Percentiles rank a stretch among this genome's conserved stretches.
Conservation (phyloP, 53 echinoderm and acorn worm species). For the Antedon mediterranea region DNA sequence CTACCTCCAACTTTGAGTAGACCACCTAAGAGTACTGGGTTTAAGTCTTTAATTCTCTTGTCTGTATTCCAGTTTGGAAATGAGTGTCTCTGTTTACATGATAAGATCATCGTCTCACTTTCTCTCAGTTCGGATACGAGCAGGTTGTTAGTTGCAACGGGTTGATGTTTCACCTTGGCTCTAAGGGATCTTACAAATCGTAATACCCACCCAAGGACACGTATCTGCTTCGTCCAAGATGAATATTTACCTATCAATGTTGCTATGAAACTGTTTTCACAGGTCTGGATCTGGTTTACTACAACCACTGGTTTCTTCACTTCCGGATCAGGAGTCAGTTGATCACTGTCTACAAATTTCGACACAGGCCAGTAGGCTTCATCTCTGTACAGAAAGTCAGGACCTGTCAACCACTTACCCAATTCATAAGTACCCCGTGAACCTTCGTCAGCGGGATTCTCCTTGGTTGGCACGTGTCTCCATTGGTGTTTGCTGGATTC, state of each 20-base stretch:
- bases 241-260: conserved; percentile 5
- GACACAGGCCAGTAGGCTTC: too few species aligned
- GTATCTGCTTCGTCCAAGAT: not conserved
- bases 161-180: not conserved
- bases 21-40: conserved; percentile 15
- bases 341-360: too few species aligned
- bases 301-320: not conserved
- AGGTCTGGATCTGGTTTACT: too few species aligned
- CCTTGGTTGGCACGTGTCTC: too few species aligned
- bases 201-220: not conserved
- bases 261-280: not conserved
- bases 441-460: too few species aligned
- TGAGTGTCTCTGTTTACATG: not conserved
- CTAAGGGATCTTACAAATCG: not conserved
- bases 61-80: conserved; percentile 10
- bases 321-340: not conserved
- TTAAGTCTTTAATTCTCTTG: conserved; percentile 11
- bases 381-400: too few species aligned
- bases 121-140: conserved; percentile 14
- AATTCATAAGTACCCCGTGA: too few species aligned
- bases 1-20: conserved; percentile 26
- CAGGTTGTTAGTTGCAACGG: not conserved
- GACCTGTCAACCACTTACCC: too few species aligned
- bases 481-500: too few species aligned
- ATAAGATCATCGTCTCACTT: not conserved